These are phyloP conservation scores for Cotesia chilonis DNA, from an alignment of 1,140 invertebrate genomes.

Conservation along the genomic window DNA sequence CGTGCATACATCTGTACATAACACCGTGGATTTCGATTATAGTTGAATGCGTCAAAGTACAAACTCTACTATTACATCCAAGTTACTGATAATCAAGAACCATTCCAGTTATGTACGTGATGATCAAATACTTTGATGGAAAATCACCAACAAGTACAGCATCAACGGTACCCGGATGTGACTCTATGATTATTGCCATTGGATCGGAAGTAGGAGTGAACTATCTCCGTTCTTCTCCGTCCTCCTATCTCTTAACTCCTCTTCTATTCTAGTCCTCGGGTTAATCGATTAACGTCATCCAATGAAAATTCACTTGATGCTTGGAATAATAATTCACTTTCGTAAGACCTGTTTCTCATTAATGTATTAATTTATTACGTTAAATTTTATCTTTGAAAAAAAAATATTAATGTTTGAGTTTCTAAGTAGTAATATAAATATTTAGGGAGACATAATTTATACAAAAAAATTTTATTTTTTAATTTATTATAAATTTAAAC, in stretches of 20 bases:
- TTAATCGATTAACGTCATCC: neutral
- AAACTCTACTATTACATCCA: slow-evolving; percentile 16
- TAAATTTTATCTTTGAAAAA: too few relatives aligned
- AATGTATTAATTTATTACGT: too few relatives aligned
- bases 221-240: neutral
- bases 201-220: neutral
- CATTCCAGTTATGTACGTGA: slow-evolving; percentile 9
- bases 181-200: neutral
- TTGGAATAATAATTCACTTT: neutral
- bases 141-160: neutral
- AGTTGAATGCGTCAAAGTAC: neutral
- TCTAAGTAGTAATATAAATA: too few relatives aligned
- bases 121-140: slow-evolving; percentile 26
- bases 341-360: neutral
- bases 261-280: neutral
- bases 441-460: too few relatives aligned
- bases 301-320: too few relatives aligned
- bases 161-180: neutral
- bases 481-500: too few relatives aligned
- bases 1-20: too few relatives aligned
- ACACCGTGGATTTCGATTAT: neutral
- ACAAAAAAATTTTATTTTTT: too few relatives aligned
- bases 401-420: too few relatives aligned
- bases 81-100: slow-evolving; percentile 24
- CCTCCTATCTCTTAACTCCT: neutral